Evolutionary conservation across 2,888 invertebrate genomes (phyloP), one percentile per base, ranked within the genome.

Genomic region (Acanthosepion lycidas): DNA sequence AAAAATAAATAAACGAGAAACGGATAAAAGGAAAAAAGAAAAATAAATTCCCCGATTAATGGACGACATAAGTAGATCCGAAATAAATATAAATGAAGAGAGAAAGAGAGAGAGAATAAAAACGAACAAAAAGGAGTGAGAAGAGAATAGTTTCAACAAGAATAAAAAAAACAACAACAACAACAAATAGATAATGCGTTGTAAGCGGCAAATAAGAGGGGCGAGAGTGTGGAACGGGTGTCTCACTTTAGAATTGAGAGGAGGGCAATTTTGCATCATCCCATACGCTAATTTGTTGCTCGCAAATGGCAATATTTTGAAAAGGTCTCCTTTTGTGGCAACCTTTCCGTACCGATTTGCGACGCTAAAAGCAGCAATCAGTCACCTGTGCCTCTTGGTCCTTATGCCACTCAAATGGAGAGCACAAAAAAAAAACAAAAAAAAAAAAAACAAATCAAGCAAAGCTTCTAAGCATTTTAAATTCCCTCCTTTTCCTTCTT

Each of bases 251-350:
- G n/a, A 78, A 78, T 78, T 78, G 78, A n/a, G n/a, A 78, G n/a
- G n/a, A 78, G n/a, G n/a, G n/a, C 78, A 78, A 78, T 78, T 78
- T 78, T 78, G 78, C 78, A 78, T 78, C 78, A n/a, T n/a, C n/a
- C 78, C 78, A 78, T 78, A 78, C 78, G n/a, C 33, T 78, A 78
- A 78, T 78, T 78, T 78, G 78, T 78, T n/a, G 78, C n/a, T 9
- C n/a, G 33, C 78, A 78, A 78, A 78, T 78, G n/a, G 78, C 78
- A 78, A 78, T 78, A 78, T 78, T 78, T 78, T 78, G n/a, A 78
- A n/a, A 78, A 78, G 78, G 78, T 78, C n/a, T 78, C 12, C 78
- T 78, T 78, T 78, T 78, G 78, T 78, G 5, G 78, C 78, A 33
- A 78, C 33, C n/a, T 78, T 78, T n/a, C 4, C n/a, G n/a, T 33